Percentiles rank a stretch among this genome's conserved stretches.
phyloP scores from a whole-genome alignment of 1,140 invertebrate genomes.

The Microplitis demolitor region DNA sequence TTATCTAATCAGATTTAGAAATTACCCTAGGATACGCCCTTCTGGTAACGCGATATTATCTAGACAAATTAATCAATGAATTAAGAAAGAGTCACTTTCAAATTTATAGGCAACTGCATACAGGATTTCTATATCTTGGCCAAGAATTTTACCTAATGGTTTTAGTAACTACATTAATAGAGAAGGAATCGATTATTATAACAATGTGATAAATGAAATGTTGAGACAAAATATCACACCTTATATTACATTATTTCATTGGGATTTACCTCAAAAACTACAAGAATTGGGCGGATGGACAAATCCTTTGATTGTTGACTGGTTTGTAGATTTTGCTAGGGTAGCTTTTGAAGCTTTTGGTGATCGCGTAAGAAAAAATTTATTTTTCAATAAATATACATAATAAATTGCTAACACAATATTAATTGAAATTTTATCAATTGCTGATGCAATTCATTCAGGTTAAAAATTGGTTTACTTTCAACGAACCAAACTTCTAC shows the following conservation, averaged over 20 bases:
- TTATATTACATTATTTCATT: conserved; percentile 65
- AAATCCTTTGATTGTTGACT: conserved; percentile 29
- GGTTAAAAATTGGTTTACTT: conserved; percentile 63
- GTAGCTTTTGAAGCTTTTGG: conserved; percentile 39
- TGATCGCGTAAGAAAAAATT: conserved; percentile 32
- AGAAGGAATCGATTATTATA: conserved; percentile 65
- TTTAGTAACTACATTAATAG: conserved; percentile 57
- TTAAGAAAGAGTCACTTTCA: not conserved
- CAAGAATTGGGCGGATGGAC: conserved; percentile 38
- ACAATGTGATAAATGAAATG: conserved; percentile 65
- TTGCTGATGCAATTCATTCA: conserved; percentile 13
- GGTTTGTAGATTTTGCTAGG: conserved; percentile 35
- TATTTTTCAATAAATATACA: no score
- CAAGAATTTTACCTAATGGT: conserved; percentile 62
- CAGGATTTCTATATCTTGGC: conserved; percentile 67
- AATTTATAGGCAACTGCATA: conserved; percentile 47
- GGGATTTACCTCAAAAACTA: conserved; percentile 64
- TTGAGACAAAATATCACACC: conserved; percentile 60
- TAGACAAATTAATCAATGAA: no score
- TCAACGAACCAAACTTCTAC: conserved; percentile 59
- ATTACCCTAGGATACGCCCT: no score
- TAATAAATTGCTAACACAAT: not conserved
- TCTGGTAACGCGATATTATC: no score
- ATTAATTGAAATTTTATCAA: not conserved
- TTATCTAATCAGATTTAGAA: no score